Percentiles rank a stretch among this genome's conserved stretches.
Evolutionary conservation across 2,797 vertebrate genomes (phyloP).

Genomic region (Oceanodroma leucorhoa): DNA sequence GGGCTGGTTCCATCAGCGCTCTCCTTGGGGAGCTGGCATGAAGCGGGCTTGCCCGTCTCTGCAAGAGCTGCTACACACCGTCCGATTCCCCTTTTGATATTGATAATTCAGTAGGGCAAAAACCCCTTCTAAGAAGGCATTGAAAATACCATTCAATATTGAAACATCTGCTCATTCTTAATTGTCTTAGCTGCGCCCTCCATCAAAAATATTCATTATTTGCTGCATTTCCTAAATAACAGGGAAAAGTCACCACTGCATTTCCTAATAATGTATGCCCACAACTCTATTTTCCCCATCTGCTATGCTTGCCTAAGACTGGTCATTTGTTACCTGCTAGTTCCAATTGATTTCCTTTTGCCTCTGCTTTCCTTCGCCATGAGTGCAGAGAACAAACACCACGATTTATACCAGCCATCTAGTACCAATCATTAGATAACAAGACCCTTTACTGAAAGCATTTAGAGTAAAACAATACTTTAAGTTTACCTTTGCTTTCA

Average conservation of each 20-base stretch:
- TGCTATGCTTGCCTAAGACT: conserved; percentile 74
- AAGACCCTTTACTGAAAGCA: conserved; percentile 79
- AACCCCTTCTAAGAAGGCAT: neutral
- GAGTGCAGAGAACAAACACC: conserved; percentile 70
- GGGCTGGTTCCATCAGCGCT: neutral
- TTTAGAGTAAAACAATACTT: conserved; percentile 81
- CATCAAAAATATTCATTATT: conserved; percentile 22
- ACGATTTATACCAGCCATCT: conserved; percentile 79
- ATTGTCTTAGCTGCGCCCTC: neutral
- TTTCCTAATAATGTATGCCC: conserved; percentile 65
- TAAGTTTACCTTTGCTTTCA: conserved; percentile 78
- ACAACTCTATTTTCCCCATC: conserved; percentile 68
- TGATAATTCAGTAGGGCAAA: neutral
- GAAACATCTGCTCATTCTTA: neutral
- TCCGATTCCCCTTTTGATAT: neutral
- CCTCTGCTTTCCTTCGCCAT: conserved; percentile 67
- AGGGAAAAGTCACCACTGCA: conserved; percentile 5
- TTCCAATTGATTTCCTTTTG: conserved; percentile 82
- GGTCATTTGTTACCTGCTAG: conserved; percentile 81
- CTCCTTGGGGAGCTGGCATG: neutral
- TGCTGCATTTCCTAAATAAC: conserved; percentile 53
- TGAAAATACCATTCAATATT: neutral
- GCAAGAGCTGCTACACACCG: neutral
- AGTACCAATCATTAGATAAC: conserved; percentile 83
- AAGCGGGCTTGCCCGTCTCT: neutral